Evolutionary conservation across 1,140 invertebrate genomes (phyloP).

Genomic region (Leptoteleia sp.): DNA sequence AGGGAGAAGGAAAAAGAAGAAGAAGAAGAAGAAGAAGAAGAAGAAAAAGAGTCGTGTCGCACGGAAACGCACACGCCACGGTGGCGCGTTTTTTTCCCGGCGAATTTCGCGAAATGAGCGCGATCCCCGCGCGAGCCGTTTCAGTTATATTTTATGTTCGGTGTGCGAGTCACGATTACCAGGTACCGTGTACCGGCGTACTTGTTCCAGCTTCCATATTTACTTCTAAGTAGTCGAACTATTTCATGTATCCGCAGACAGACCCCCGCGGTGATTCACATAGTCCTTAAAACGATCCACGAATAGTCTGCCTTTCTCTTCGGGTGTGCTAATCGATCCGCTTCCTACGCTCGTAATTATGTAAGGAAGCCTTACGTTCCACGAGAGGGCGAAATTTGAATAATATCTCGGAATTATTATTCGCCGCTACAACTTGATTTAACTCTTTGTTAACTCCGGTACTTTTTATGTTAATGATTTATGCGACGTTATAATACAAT

Average conservation of each 20-base stretch:
- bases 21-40: too few species aligned
- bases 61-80: conserved; percentile 43
- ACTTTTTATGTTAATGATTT: conserved; percentile 64
- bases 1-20: too few species aligned
- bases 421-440: conserved; percentile 61
- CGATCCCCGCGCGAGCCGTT: conserved; percentile 44
- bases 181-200: conserved; percentile 61
- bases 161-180: conserved; percentile 63
- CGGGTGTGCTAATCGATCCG: conserved; percentile 81
- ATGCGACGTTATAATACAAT: conserved; percentile 56
- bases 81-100: conserved; percentile 29
- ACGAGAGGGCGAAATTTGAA: conserved; percentile 68
- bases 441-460: conserved; percentile 62
- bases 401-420: conserved; percentile 67
- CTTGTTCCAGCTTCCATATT: conserved; percentile 70
- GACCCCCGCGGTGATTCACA: conserved; percentile 79
- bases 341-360: conserved; percentile 81
- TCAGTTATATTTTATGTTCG: conserved; percentile 63
- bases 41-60: conserved; percentile 1
- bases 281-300: conserved; percentile 79
- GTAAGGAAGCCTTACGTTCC: conserved; percentile 73
- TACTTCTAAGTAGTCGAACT: conserved; percentile 70
- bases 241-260: conserved; percentile 69
- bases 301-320: conserved; percentile 81
- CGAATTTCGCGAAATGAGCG: conserved; percentile 50